Base-by-base conservation (phyloP, 2,113 vertebrate species). In the Mohoua ochrocephala region DNA sequence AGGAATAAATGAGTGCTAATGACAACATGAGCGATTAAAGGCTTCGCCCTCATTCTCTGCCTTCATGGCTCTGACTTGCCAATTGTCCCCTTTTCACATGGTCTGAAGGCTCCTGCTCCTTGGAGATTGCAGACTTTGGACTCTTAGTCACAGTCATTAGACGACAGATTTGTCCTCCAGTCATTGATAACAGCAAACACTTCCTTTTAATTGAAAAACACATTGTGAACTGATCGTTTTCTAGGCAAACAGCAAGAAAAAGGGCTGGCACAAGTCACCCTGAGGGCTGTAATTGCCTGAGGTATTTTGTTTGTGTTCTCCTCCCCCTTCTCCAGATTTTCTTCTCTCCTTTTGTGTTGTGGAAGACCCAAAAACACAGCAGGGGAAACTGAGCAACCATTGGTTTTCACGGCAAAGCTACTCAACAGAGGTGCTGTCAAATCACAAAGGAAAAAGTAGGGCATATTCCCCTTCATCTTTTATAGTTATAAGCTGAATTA, bases 371-470 rank as follows among this genome's bases (percentile, higher is more conserved):
- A 37, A 81, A 81, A 37, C 17, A 65, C 39, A 89, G 22, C 73
- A 49, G 60, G 24, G 64, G 28, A 82, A 91, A 68, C 39, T 23
- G 28, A 87, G 41, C 13, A 92, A 64, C 56, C 39, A 37, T 8
- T 0, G 4, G 56, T 74, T 84, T 89, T 95, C 56, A 42, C n/a
- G 56, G 69, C 22, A 91, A 68, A 95, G 74, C 56, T 56, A 15
- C 64, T 91, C 64, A 70, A 39, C 10, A 39, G 64, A 63, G 67
- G 19, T 35, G 64, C 60, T 95, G 76, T 89, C 91, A 89, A 50
- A 91, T 71, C 64, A 84, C 61, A 49, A 84, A 89, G 41, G 52
- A 61, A 78, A 89, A 89, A 95, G 64, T 75, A 93, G 89, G 73
- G 49, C 89, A 54, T 53, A 23, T 69, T 91, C 56, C 35, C 76